Base-by-base conservation (phyloP, 2,113 vertebrate genomes). In the Apteryx owenii region DNA sequence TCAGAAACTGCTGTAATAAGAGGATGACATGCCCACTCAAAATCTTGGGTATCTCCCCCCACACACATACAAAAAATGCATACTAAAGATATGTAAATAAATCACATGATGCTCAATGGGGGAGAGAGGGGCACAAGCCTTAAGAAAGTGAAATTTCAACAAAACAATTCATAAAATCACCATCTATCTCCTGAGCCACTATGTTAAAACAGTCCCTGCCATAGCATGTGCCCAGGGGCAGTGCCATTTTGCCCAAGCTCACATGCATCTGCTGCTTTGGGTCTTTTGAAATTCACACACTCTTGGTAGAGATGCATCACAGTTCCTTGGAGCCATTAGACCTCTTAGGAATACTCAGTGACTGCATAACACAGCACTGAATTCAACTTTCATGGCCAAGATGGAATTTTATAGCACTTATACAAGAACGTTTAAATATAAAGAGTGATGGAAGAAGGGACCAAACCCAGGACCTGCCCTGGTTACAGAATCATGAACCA, bases 61-160 rank as follows among this genome's bases (percentile, higher is more conserved):
- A 2, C n/a, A n/a, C 21, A 21, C 33, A 33, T 14, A 33, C 21
- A 82, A 68, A 82, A 60, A 66, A 16, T 28, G 40, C 21, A 69
- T 7, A 21, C 15, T n/a, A 0, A 65, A 60, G 64, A 40, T 71
- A 81, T 21, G 51, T 40, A 53, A 60, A 71, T 26, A 71, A 71
- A 80, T 65, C 17, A 64, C n/a, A 38, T 79, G 56, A 79, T 72
- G 40, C 33, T 72, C 33, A 90, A 81, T 48, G 28, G 17, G 25
- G 14, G 9, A 3, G 2, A 1, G 7, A 11, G 1, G 20, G 6
- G 20, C 4, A 29, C 5, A 56, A 15, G 7, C 28, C 9, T 88
- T 58, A 79, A 15, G 58, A 16, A 53, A 72, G 16, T 18, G 21
- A 36, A 76, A 82, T 79, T 58, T 54, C 33, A 83, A 58, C 21